These are phyloP conservation scores for Gyrodactylus salaris DNA, from an alignment of 1,140 invertebrate species.

Conservation along the genomic window DNA sequence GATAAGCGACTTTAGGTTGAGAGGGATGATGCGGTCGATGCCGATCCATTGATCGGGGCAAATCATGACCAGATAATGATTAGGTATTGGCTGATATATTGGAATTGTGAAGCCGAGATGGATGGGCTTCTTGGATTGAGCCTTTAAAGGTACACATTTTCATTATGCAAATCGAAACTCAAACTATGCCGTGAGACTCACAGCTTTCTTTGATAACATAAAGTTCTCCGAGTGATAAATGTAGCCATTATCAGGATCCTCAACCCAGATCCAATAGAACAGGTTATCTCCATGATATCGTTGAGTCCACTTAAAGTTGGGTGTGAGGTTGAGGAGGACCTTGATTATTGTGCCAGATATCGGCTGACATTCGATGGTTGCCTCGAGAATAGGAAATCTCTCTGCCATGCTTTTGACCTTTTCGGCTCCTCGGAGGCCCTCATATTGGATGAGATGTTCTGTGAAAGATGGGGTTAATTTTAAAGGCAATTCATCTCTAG, in stretches of 20 bases:
- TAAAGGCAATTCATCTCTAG: background rate
- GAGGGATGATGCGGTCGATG: conserved; percentile 32
- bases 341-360: conserved; percentile 59
- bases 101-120: conserved; percentile 78
- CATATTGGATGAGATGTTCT: background rate
- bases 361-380: conserved; percentile 53
- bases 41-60: conserved; percentile 64
- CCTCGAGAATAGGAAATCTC: conserved; percentile 44
- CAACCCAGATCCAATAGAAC: conserved; percentile 90
- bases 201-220: conserved; percentile 48
- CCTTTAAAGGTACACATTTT: conserved; percentile 17
- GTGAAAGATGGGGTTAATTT: background rate
- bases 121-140: conserved; percentile 33
- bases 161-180: too few relatives aligned
- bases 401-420: conserved; percentile 43
- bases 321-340: conserved; percentile 41
- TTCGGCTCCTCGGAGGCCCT: background rate
- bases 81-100: conserved; percentile 48
- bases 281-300: conserved; percentile 19
- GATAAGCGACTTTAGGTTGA: conserved; percentile 57
- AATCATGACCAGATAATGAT: conserved; percentile 55
- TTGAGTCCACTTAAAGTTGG: conserved; percentile 34
- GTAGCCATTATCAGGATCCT: conserved; percentile 58
- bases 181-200: conserved; percentile 17
- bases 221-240: conserved; percentile 89